Evolutionary conservation across 2,888 invertebrate species (phyloP), one percentile per base, ranked within the genome.

Genomic region (Philhelius pedissequus): DNA sequence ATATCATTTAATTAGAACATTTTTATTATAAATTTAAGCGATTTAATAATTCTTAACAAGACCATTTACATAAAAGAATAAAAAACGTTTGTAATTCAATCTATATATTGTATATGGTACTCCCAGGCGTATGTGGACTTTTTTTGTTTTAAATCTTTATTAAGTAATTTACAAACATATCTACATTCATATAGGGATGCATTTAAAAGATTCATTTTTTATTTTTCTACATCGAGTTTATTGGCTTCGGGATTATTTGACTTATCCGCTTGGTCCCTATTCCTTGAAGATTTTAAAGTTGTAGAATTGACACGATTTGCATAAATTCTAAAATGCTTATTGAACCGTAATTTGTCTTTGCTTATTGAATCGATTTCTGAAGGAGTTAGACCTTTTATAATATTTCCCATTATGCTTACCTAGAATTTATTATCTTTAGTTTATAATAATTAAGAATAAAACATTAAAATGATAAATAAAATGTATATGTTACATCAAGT

Each of bases 371-470:
- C 86, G 4, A 88, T 86, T 40, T 89, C 88, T 9, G 89, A 74
- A 4, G 88, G 87, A 9, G 87, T 80, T 18, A 93, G 80, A 62
- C 90, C 92, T 43, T 92, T 90, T 2, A 91, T 90, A 13, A 93
- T 92, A 20, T 89, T 90, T 0, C 93, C 93, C 18, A 93, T 83
- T 1, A 88, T 86, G 60, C 90, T 88, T 1, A 92, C 86, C 89
- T 89, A 20, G 13, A 52, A 35, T 7, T 11, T n/a, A 13, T 38
- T 30, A 20, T n/a, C 3, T 62, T n/a, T n/a, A n/a, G n/a, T n/a
- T n/a, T n/a, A n/a, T n/a, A n/a, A n/a, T 11, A 11, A 43, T 48
- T 48, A 2, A 3, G 2, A n/a, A n/a, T n/a, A n/a, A n/a, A n/a
- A n/a, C n/a, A n/a, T 18, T 20, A 20, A 11, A 4, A 2, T 5